Conservation (phyloP, 2,888 invertebrate species). For the Scrobipalpa costella region DNA sequence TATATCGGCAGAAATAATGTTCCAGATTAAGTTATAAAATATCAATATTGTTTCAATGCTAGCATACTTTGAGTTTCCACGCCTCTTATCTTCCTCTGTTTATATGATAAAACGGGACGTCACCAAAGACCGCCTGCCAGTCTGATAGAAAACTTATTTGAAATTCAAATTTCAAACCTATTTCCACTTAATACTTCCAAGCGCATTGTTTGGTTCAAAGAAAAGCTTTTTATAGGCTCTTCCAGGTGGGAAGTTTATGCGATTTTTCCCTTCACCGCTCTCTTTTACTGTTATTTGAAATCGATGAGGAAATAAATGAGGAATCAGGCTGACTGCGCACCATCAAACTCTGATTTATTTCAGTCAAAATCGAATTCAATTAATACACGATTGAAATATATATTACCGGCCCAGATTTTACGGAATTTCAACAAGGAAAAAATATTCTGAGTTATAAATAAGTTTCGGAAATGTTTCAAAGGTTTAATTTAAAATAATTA, state of each 20-base stretch:
- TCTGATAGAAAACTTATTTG: slow-evolving; percentile 21
- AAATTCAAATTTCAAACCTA: slow-evolving; percentile 31
- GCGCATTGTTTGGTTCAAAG: slow-evolving; percentile 7
- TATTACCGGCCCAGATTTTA: too few relatives aligned
- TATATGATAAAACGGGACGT: too few relatives aligned
- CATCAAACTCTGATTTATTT: slow-evolving; percentile 28
- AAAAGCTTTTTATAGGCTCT: not conserved
- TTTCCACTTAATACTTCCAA: slow-evolving; percentile 5
- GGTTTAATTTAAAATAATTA: too few relatives aligned
- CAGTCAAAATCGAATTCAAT: not conserved
- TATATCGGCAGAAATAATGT: too few relatives aligned
- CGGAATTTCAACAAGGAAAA: too few relatives aligned
- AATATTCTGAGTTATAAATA: too few relatives aligned
- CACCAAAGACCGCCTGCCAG: not conserved
- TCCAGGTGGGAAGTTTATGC: slow-evolving; percentile 13
- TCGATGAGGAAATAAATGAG: slow-evolving; percentile 32
- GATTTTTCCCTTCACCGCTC: slow-evolving; percentile 25
- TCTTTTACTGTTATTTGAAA: slow-evolving; percentile 32
- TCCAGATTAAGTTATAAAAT: too few relatives aligned
- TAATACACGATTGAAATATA: too few relatives aligned
- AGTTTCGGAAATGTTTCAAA: too few relatives aligned
- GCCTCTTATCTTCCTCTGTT: too few relatives aligned
- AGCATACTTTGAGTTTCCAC: too few relatives aligned
- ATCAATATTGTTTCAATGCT: too few relatives aligned
- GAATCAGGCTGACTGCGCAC: slow-evolving; percentile 2